Evolutionary conservation across 2,113 vertebrate genomes (phyloP).

Genomic region (Saccopteryx leptura): DNA sequence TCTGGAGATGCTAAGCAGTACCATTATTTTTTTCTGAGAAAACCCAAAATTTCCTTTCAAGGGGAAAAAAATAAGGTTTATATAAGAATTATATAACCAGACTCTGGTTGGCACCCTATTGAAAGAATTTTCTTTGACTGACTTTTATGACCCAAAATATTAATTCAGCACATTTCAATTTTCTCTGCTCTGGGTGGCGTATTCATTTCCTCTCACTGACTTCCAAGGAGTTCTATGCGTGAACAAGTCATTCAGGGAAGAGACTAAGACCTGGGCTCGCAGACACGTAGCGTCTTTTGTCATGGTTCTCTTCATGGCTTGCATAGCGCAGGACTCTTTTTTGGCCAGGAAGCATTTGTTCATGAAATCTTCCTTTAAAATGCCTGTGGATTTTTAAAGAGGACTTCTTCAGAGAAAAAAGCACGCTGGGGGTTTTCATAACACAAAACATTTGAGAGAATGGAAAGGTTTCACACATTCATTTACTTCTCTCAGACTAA

Average conservation of each 20-base stretch:
- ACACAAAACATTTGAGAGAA: slow-evolving; percentile 48
- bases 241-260: not conserved
- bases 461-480: not conserved
- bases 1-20: not conserved
- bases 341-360: slow-evolving; percentile 58
- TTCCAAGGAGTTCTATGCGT: slow-evolving; percentile 1
- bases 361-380: slow-evolving; percentile 66
- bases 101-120: slow-evolving; percentile 32
- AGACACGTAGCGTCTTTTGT: not conserved
- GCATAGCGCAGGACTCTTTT: slow-evolving; percentile 47
- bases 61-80: slow-evolving; percentile 45
- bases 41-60: slow-evolving; percentile 60
- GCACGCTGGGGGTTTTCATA: slow-evolving; percentile 6
- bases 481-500: slow-evolving; percentile 22
- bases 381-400: slow-evolving; percentile 54
- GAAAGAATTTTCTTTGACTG: slow-evolving; percentile 66
- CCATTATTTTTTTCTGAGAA: slow-evolving; percentile 64
- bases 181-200: slow-evolving; percentile 58
- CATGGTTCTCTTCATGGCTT: slow-evolving; percentile 8
- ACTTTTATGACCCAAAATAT: slow-evolving; percentile 65
- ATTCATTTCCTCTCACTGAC: slow-evolving; percentile 33
- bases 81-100: slow-evolving; percentile 64
- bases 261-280: not conserved
- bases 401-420: slow-evolving; percentile 56
- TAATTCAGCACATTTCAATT: slow-evolving; percentile 64